phyloP scores from a whole-genome alignment of 2,113 vertebrate genomes.

The Macaca mulatta region DNA sequence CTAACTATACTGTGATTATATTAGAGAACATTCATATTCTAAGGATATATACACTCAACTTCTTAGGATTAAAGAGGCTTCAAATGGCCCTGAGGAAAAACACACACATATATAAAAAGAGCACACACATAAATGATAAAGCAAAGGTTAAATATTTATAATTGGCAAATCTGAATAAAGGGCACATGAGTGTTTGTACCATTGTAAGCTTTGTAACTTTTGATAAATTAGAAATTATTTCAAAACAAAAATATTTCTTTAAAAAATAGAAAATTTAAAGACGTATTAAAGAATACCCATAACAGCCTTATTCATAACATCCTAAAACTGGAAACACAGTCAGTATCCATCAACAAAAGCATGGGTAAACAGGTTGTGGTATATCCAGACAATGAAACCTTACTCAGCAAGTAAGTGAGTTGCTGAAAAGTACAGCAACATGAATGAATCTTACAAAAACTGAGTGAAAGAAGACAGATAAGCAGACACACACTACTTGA shows the following conservation, averaged over 20 bases:
- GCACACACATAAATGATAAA: neutral
- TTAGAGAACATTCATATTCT: neutral
- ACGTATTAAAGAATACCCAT: neutral
- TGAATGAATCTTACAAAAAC: neutral
- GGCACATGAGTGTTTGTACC: neutral
- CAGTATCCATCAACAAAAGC: neutral
- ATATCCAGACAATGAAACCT: neutral
- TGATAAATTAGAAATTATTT: neutral
- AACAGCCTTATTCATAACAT: neutral
- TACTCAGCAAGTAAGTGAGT: neutral
- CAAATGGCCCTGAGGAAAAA: neutral
- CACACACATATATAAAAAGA: neutral
- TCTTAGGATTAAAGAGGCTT: neutral
- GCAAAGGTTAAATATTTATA: neutral
- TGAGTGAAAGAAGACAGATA: neutral
- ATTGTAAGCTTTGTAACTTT: conserved; percentile 14
- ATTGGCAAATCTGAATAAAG: neutral
- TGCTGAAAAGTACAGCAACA: neutral
- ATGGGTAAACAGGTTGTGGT: neutral
- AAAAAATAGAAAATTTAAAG: conserved; percentile 2
- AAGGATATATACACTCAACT: neutral
- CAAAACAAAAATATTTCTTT: neutral
- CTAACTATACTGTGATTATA: neutral
- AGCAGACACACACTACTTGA: neutral
- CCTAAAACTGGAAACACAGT: neutral